phyloP scores from a whole-genome alignment of 2,797 vertebrate genomes.

The Enteromius paludinosus region DNA sequence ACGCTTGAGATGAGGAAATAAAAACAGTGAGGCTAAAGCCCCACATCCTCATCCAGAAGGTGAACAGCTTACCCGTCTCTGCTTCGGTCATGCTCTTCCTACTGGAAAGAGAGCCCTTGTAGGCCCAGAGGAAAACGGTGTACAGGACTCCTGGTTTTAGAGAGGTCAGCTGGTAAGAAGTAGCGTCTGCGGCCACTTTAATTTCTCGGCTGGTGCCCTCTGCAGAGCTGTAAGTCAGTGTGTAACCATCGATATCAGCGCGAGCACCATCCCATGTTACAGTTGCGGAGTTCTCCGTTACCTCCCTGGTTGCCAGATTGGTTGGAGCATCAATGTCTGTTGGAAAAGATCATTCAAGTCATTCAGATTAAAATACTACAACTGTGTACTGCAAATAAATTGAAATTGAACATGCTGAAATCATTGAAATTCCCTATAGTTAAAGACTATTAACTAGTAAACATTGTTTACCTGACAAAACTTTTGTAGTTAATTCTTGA shows the following conservation, averaged over 20 bases:
- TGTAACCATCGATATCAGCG: constrained; percentile 80
- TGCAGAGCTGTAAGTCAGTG: constrained; percentile 76
- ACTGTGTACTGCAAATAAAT: neutral
- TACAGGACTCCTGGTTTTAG: constrained; percentile 81
- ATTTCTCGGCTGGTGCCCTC: constrained; percentile 74
- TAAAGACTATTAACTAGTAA: too few relatives aligned
- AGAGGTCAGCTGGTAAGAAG: constrained; percentile 71
- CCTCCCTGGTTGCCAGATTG: constrained; percentile 73
- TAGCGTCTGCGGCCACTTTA: constrained; percentile 71
- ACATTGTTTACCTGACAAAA: neutral
- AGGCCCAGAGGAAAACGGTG: constrained; percentile 79
- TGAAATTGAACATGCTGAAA: neutral
- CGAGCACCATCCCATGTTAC: constrained; percentile 81
- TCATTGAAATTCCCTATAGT: too few relatives aligned
- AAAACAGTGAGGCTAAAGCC: constrained; percentile 13
- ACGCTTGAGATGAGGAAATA: constrained; percentile 31
- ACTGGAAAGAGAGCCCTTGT: constrained; percentile 79
- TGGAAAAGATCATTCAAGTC: constrained; percentile 6
- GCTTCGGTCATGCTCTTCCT: constrained; percentile 75
- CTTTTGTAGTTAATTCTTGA: neutral
- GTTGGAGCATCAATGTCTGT: constrained; percentile 79
- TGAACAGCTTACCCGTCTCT: constrained; percentile 78
- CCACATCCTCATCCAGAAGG: constrained; percentile 34
- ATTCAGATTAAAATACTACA: neutral
- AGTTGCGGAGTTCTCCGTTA: constrained; percentile 77